Evolutionary conservation across 2,888 invertebrate genomes (phyloP), one percentile per base, ranked within the genome.

Genomic region (Diloba caeruleocephala): DNA sequence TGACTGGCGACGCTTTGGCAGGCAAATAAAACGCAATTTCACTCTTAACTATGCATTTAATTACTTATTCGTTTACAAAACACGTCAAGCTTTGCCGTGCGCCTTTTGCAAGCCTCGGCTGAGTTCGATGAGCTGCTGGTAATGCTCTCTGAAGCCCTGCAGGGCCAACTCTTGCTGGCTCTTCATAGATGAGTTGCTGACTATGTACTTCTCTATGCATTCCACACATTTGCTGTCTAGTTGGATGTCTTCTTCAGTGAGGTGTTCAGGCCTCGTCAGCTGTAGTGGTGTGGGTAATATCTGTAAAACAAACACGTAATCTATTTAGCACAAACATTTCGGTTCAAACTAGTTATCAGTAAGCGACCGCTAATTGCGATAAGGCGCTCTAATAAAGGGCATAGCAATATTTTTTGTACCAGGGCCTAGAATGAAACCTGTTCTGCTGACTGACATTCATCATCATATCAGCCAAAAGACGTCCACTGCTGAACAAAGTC

Each of bases 111-210:
- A 82, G n/a, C 96, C 96, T 13, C 94, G 87, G 55, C 94, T 94
- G 0, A 96, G 79, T 48, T 95, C 94, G 26, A 94, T 83, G 50
- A 94, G 90, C 63, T 95, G 94, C 29, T 94, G 94, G 64, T 94
- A 94, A n/a, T 95, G 74, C 78, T 97, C 96, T 71, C 95, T 94
- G 68, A 95, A 95, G 3, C 96, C 95, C 79, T 96, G 96, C n/a
- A 97, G 77, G 0, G 96, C 96, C 34, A 96, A 81, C 71, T 96
- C 96, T 32, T 97, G 93, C 52, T 95, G 95, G 3, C 95, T 95
- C 82, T 95, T 96, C 84, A 95, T 96, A 1, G 94, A 80, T 0
- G 96, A 95, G 74, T 95, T 95, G 21, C 92, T 87, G 9, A 90
- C 82, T 9, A 96, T 94, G 79, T 95, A 97, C 51, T 92, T 89